These are phyloP conservation scores for Arrhopalites spinosus DNA, from an alignment of 2,888 invertebrate genomes.

Conservation along the genomic window DNA sequence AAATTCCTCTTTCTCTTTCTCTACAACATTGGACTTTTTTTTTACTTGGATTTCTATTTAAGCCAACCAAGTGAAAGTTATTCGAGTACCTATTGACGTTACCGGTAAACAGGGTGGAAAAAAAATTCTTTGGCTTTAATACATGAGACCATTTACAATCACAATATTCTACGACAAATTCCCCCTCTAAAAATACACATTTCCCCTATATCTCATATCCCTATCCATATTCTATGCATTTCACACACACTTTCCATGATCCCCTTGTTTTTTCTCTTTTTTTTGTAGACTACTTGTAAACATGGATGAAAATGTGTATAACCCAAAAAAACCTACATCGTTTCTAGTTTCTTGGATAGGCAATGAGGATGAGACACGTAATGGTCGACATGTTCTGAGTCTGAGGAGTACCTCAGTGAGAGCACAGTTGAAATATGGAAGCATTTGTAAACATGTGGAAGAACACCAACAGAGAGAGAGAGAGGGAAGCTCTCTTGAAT, in stretches of 20 bases:
- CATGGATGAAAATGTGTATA: too few species aligned
- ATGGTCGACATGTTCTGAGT: not conserved
- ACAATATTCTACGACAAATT: too few species aligned
- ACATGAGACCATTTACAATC: not conserved
- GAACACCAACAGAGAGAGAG: not conserved
- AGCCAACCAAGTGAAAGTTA: too few species aligned
- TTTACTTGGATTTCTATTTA: too few species aligned
- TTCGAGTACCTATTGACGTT: too few species aligned
- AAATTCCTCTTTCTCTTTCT: conserved; percentile 1
- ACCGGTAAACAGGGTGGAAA: too few species aligned
- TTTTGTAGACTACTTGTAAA: not conserved
- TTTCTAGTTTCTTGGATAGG: not conserved
- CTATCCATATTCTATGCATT: not conserved
- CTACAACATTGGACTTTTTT: not conserved
- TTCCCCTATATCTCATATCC: not conserved
- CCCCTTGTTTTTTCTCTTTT: not conserved
- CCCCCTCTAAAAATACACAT: not conserved
- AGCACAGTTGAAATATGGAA: conserved; percentile 9
- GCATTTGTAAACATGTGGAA: conserved; percentile 14
- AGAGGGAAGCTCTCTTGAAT: not conserved
- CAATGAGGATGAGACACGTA: not conserved
- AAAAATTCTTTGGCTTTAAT: not conserved
- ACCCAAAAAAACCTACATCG: too few species aligned
- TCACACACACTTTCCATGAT: not conserved
- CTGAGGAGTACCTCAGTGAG: too few species aligned